Conservation (phyloP, 1,140 invertebrate species). For the Neodiprion pinetum region DNA sequence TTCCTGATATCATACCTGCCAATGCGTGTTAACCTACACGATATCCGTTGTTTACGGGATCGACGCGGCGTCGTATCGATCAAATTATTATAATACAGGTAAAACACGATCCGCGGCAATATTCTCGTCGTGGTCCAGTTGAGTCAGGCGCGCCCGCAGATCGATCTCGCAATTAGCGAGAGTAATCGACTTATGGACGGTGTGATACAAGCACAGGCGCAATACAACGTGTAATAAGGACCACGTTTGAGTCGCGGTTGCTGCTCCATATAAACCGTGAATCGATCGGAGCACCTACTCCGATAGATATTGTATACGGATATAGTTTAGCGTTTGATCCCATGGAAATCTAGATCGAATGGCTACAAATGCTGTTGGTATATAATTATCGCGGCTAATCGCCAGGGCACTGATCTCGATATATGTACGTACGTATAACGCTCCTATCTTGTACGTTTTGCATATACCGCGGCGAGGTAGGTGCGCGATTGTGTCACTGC, state of each 20-base stretch:
- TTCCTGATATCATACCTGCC: no score
- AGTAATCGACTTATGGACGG: conserved; percentile 22
- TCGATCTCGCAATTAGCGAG: conserved; percentile 29
- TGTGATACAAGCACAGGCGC: no score
- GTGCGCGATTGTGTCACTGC: neutral
- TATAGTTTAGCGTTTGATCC: neutral
- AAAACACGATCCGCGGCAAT: neutral
- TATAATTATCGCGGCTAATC: conserved; percentile 48
- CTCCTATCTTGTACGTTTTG: no score
- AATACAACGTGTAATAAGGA: neutral
- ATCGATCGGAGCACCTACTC: neutral
- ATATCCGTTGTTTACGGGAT: neutral
- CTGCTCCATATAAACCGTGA: no score
- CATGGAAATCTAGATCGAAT: conserved; percentile 29
- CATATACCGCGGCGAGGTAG: neutral
- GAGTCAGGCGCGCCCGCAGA: conserved; percentile 23
- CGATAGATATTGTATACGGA: neutral
- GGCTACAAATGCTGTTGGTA: conserved; percentile 26
- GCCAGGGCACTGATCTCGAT: conserved; percentile 36
- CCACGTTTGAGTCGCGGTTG: neutral
- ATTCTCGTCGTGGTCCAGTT: conserved; percentile 11
- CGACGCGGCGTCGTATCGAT: neutral
- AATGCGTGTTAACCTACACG: no score
- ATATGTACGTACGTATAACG: conserved; percentile 27
- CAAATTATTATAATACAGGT: neutral